Evolutionary conservation across 2,797 vertebrate genomes (phyloP), one percentile per base, ranked within the genome.

Genomic region (Garrulus glandarius): DNA sequence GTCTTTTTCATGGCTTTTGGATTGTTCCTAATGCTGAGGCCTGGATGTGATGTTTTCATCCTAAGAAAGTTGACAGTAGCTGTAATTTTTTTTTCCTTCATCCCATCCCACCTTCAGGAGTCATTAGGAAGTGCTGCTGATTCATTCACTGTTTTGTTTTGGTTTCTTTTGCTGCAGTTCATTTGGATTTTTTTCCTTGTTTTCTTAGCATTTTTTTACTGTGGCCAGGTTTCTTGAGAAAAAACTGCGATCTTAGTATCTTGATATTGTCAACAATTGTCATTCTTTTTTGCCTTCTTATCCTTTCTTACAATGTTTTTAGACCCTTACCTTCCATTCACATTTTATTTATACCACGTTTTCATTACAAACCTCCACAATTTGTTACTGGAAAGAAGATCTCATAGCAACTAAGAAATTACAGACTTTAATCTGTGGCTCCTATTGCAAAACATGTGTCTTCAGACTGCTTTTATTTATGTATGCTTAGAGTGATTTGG

Each of bases 101-200:
- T 71, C 10, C 3, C 60, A 3, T 60, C 29, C 22, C 18, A 44
- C 7, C 6, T 60, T 37, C 13, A 2, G 47, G 24, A 84, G 15
- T 65, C 37, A 41, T 19, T 63, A 17, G 22, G 15, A 91, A 75
- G 24, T 39, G 7, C 18, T 64, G 15, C 15, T 44, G n/a, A 29
- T 81, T 53, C 59, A 32, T 67, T 74, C 8, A 10, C 4, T 44
- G 6, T 6, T 3, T 30, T 12, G 23, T 24, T 47, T 47, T 13
- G 46, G 10, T 11, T 46, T 20, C 39, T 39, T 75, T 70, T 69
- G 6, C 26, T 68, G 39, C 8, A 26, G 9, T 50, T 76, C 26
- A 1, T 50, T 49, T 3, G 15, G 11, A 8, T 1, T 16, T 20
- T 15, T 36, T n/a, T 10, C 5, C 18, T 20, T 41, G 22, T 22